Evolutionary conservation across 1,140 invertebrate species (phyloP), one percentile per base, ranked within the genome.

Genomic region (Lepidostoma basale): DNA sequence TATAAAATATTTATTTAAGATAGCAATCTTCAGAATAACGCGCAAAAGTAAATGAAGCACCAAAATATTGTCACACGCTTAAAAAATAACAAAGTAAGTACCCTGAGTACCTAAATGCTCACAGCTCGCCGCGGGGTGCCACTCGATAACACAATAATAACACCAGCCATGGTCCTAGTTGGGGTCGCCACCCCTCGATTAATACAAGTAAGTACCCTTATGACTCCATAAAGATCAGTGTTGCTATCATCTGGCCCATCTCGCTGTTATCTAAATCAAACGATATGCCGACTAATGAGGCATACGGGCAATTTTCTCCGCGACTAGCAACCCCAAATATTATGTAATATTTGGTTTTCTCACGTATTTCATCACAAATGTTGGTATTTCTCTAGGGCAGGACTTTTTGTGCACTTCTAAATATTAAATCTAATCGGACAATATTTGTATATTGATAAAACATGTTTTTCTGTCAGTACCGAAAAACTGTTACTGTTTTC

Each of bases 231-330:
- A 47, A 54, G 23, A 67, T 67, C 44, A 67, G 58, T 45, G 58
- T 59, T 60, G 30, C 23, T 22, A 64, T 49, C 44, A 23, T 22
- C 33, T n/a, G n/a, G n/a, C n/a, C 2, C 56, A 63, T 66, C 63
- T 54, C 30, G 33, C 18, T 39, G 40, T 54, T 22, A 63, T 63
- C 60, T 59, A 36, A 36, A 39, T 23, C 30, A 23, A 12, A 59
- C 33, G 49, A 54, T 33, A 33, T 20, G 39, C 20, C 33, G 23
- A 23, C 47, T 58, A 67, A 44, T 60, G 52, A 63, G 42, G 26
- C 39, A 69, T 69, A 63, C 47, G 67, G 67, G 67, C 64, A 69
- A 69, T 69, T 69, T 69, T 39, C n/a, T 14, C 30, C 5, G 28
- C 30, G 28, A 28, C 20, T 16, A 30, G 23, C 18, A 36, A 44